Evolutionary conservation across 2,113 vertebrate species (phyloP), one percentile per base, ranked within the genome.

Genomic region (Mus pahari): DNA sequence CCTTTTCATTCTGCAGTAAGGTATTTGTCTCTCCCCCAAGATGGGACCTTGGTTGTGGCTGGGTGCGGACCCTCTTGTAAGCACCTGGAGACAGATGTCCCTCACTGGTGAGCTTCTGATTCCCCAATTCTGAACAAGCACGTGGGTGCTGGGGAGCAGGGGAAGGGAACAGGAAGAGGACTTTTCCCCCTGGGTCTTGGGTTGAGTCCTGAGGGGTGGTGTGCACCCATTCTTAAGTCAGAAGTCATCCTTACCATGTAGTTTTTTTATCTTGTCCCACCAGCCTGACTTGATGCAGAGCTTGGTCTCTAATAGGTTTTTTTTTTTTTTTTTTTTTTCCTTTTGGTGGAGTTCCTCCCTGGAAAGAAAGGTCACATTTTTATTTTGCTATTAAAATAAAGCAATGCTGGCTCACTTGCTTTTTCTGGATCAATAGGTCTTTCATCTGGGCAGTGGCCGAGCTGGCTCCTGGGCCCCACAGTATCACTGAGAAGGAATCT

Each of bases 321-420:
- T 86, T 60, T 39, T 48, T 48, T 48, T 48, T 48, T 48, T 48
- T 93, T 77, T 73, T 48, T 86, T 58, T 39, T 58, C 26, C 36
- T 36, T 22, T 53, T 33, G 4, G 58, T 97, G 95, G 78, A 31
- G 86, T 93, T 96, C 84, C 39, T 88, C 64, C 71, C 86, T 86
- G 88, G 94, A 77, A 89, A 86, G 66, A 24, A 83, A 92, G n/a
- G 17, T 84, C 77, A 58, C 82, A 58, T 22, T 96, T 96, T 94
- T 94, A 83, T 88, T 92, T 92, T 87, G 89, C 88, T 93, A 17
- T 88, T 58, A 94, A 92, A 88, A 77, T 71, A 92, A 84, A 91
- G 89, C 92, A 42, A 19, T 42, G 84, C 90, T 93, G 90, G 94
- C 90, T 60, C 31, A 19, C 75, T 12, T 81, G 71, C 64, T 83